Base-by-base conservation (phyloP, 1,140 invertebrate genomes). In the Monomorium pharaonis region DNA sequence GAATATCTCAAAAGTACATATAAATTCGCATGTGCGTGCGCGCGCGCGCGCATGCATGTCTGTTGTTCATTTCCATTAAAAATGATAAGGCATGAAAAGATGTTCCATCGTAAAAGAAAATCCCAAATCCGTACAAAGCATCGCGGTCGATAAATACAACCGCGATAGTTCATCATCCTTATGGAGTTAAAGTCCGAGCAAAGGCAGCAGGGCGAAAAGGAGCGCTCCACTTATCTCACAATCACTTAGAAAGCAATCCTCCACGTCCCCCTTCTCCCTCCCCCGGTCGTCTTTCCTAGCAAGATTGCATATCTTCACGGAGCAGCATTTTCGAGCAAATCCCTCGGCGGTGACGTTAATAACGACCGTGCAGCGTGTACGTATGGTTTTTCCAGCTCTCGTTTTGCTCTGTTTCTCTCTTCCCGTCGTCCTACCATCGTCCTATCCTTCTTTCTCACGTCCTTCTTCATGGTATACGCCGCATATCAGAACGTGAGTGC, bases 271-370 rank as follows among this genome's bases (percentile, higher is more conserved):
- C 24, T 16, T 14, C 56, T 27, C 24, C 18, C 70, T 5, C 21
- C 24, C 44, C 74, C 56, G 56, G 76, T 72, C 80, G 54, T 74
- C 58, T 56, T 80, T 74, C 80, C 85, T 69, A 54, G 80, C 78
- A 86, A 92, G 92, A 93, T 93, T 90, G 91, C 93, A 89, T 92
- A 93, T 93, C 91, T 93, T 77, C 74, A 37, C 58, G 62, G 74
- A 75, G 63, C 84, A 89, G 70, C 88, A 85, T 90, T 89, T 85
- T 76, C 89, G 51, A 89, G 89, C 62, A 86, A 85, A 90, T 85
- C 84, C 87, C 86, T 81, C 44, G 86, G 78, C 81, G 88, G 69
- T 88, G 86, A 88, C 84, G 91, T 92, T 93, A 92, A 93, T 93
- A 92, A 92, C 91, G 86, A 87, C 65, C 87, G 86, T 84, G 85